Base-by-base conservation (phyloP, 2,888 invertebrate species). In the Phengaris alcon region DNA sequence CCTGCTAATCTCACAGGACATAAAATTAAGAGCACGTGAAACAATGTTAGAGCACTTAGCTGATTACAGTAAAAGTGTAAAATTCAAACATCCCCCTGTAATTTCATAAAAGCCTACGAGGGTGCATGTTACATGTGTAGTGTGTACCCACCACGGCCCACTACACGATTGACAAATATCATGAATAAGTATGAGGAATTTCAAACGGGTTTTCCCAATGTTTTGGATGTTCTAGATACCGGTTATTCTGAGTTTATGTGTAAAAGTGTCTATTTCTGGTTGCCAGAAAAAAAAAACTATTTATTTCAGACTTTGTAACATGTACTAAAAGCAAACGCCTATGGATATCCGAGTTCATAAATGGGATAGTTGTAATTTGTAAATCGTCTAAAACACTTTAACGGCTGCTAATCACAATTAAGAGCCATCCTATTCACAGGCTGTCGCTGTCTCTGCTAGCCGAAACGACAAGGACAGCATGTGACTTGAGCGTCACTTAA, bases 21-120 rank as follows among this genome's bases (percentile, higher is more conserved):
- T 13, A 44, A 64, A 64, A 64, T 64, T 64, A 64, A 64, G 64
- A 64, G 22, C 35, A 35, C 15, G 6, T 13, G 64, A 64, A 64
- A 44, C 64, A 64, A 44, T 64, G 59, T 64, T 64, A 35, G 12
- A 64, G 64, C 64, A 64, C 64, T 64, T 64, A 64, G 64, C 22
- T 44, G 64, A 64, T 35, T 64, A 64, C 35, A 2, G 35, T 64
- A n/a, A n/a, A n/a, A n/a, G 64, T 64, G 64, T 64, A 64, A 51
- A 72, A 72, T 54, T 52, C 54, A 10, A 70, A 70, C 70, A 52
- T 35, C 52, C 72, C 51, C 72, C 22, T 72, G 72, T 72, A 72
- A 72, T 72, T 54, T 13, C 72, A 72, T 72, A 72, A 72, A 72
- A 72, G 72, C 72, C 72, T 72, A 35, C 52, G 69, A 72, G 72